phyloP scores from a whole-genome alignment of 2,888 invertebrate species.

The Stomorhina lunata region DNA sequence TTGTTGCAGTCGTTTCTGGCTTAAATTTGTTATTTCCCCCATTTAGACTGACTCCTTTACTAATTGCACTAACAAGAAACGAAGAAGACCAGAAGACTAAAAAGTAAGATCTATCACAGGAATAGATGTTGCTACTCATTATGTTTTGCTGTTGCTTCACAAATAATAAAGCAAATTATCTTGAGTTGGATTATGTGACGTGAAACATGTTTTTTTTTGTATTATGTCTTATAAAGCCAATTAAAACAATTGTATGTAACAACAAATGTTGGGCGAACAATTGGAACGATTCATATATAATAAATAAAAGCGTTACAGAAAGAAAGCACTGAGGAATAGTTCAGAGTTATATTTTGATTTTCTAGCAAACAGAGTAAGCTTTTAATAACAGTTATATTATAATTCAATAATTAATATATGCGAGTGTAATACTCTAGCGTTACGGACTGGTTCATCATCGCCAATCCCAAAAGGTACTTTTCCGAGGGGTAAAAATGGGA shows the following conservation, averaged over 20 bases:
- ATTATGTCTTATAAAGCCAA: conserved; percentile 22
- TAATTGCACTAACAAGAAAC: conserved; percentile 10
- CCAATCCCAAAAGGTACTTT: too few relatives aligned
- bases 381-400: too few relatives aligned
- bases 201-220: conserved; percentile 15
- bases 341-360: too few relatives aligned
- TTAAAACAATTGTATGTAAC: conserved; percentile 22
- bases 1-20: neutral
- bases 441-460: too few relatives aligned
- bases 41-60: too few relatives aligned
- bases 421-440: too few relatives aligned
- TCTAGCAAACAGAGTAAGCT: too few relatives aligned
- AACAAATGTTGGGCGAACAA: neutral
- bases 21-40: neutral
- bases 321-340: too few relatives aligned
- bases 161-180: conserved; percentile 36
- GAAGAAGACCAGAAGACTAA: neutral
- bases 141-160: neutral
- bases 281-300: neutral
- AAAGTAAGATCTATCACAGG: too few relatives aligned
- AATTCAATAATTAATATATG: too few relatives aligned
- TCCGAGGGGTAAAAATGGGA: too few relatives aligned
- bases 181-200: conserved; percentile 14
- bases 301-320: neutral
- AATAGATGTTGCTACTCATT: neutral